Base-by-base conservation (phyloP, 2,797 vertebrate genomes). In the Muraenolepis orangiensis region DNA sequence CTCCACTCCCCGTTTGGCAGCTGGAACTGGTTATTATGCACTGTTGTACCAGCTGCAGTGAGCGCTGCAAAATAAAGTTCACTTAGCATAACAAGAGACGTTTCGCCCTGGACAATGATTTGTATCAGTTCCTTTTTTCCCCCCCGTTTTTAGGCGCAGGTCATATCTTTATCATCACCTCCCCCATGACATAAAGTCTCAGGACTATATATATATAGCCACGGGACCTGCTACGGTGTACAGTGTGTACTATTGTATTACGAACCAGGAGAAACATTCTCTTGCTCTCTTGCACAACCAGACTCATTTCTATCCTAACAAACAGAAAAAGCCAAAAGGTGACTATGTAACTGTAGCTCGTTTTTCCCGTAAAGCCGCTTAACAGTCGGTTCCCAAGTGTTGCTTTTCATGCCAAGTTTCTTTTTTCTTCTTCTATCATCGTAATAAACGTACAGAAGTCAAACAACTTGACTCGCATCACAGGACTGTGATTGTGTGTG, bases 31-130 rank as follows among this genome's bases (percentile, higher is more conserved):
- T 72, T 28, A 4, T 29, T 77, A 28, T 51, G 46, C 68, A 46
- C 26, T 71, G 66, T 76, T 75, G 57, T 72, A 79, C 71, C 78
- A 76, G 67, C 75, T 74, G 70, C 68, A 64, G 31, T 70, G 20
- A 34, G 32, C 34, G 69, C 16, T 70, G 20, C 46, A 51, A 51
- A 38, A 51, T 32, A 31, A 31, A 32, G 67, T n/a, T 69, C 10
- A 30, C 32, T n/a, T 69, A 32, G 11, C 28, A 69, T 69, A 70
- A 34, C 69, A 38, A 20, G 46, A 51, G 46, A 51, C 46, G 18
- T 51, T 51, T 51, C n/a, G 46, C n/a, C n/a, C 18, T 6, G 5
- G n/a, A 51, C 46, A 51, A 51, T 51, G 20, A n/a, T 51, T 51
- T 20, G n/a, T 20, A n/a, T 51, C 46, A 20, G n/a, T n/a, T 20